Evolutionary conservation across 1,140 invertebrate genomes (phyloP).

Genomic region (Sycobia sp.): DNA sequence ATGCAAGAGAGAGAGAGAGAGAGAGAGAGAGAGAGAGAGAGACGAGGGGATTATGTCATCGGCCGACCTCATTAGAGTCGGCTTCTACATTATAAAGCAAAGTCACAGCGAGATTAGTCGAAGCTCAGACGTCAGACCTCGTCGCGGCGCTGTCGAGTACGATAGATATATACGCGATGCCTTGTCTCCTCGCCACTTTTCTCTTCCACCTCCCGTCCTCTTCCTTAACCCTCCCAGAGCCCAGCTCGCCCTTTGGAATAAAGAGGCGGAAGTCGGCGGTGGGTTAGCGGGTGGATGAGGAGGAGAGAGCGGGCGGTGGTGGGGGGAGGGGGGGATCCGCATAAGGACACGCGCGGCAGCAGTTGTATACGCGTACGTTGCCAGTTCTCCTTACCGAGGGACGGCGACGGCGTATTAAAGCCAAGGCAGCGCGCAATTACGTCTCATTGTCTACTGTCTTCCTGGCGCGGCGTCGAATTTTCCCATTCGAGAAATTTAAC

Average conservation of each 20-base stretch:
- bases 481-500: constrained; percentile 31
- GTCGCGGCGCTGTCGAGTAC: neutral
- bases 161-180: too few relatives aligned
- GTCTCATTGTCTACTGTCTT: constrained; percentile 17
- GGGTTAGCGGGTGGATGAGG: too few relatives aligned
- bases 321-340: neutral
- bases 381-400: neutral
- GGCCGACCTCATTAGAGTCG: constrained; percentile 24
- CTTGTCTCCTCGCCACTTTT: constrained; percentile 13
- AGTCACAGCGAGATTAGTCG: neutral
- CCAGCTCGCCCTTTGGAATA: neutral
- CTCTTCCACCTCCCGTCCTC: neutral
- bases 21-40: neutral
- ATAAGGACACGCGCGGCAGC: neutral
- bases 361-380: constrained; percentile 3
- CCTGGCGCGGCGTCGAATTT: constrained; percentile 22
- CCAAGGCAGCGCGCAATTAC: constrained; percentile 18
- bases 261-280: neutral
- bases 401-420: neutral
- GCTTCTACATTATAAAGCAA: constrained; percentile 16
- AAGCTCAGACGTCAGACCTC: neutral
- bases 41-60: constrained; percentile 23
- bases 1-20: constrained; percentile 5
- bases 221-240: too few relatives aligned
- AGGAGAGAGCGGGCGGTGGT: too few relatives aligned